These are phyloP conservation scores for Priocnemis perturbator DNA, from an alignment of 2,888 invertebrate species.

Conservation along the genomic window DNA sequence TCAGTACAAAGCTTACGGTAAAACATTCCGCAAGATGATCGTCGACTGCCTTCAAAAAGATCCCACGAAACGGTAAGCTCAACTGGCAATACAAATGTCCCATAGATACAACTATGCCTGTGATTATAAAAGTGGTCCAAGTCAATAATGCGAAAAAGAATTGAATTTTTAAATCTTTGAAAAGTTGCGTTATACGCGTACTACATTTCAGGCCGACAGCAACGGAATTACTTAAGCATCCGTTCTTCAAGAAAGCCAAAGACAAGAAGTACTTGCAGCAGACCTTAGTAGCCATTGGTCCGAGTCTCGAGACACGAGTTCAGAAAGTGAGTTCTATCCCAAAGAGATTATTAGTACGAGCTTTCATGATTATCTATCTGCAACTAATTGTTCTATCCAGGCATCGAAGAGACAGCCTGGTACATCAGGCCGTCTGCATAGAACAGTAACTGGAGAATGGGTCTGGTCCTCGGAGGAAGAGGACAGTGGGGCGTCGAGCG, in stretches of 20 bases:
- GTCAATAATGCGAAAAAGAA: too few species aligned
- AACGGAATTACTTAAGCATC: slow-evolving; percentile 95
- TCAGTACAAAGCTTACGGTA: slow-evolving; percentile 98
- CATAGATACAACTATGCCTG: too few species aligned
- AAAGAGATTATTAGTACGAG: slow-evolving; percentile 12
- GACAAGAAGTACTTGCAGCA: slow-evolving; percentile 92
- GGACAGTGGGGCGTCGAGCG: slow-evolving; percentile 80
- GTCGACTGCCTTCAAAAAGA: slow-evolving; percentile 97
- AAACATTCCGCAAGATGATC: slow-evolving; percentile 97
- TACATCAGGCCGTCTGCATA: slow-evolving; percentile 85
- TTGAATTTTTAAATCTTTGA: too few species aligned
- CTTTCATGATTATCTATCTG: neutral
- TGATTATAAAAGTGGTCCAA: too few species aligned
- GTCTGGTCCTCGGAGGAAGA: slow-evolving; percentile 98
- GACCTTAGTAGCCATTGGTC: slow-evolving; percentile 89
- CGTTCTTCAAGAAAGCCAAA: slow-evolving; percentile 98
- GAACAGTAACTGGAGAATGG: slow-evolving; percentile 98
- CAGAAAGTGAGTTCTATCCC: slow-evolving; percentile 82
- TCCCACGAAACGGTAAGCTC: slow-evolving; percentile 85
- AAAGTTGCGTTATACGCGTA: too few species aligned
- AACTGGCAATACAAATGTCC: neutral
- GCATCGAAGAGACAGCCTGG: slow-evolving; percentile 90
- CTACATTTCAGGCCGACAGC: slow-evolving; percentile 86
- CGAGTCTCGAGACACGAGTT: slow-evolving; percentile 92
- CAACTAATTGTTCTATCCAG: slow-evolving; percentile 58